Conservation (phyloP, 2,888 invertebrate species). For the Myathropa florea region DNA sequence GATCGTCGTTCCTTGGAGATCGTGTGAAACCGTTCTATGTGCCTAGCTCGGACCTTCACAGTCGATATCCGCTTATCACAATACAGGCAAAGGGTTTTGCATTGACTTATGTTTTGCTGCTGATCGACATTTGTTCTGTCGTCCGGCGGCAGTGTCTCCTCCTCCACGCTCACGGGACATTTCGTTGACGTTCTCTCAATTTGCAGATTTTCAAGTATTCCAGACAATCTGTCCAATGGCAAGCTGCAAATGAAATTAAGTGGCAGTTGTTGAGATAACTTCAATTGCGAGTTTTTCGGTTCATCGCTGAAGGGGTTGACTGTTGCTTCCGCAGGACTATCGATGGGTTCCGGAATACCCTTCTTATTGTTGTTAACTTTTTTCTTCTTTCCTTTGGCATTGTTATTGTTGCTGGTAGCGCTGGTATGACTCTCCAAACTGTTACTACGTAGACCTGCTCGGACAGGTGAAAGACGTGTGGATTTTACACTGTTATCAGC, state of each 20-base stretch:
- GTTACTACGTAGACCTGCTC: slow-evolving; percentile 70
- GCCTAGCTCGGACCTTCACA: slow-evolving; percentile 79
- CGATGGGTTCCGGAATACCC: slow-evolving; percentile 23
- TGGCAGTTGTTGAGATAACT: slow-evolving; percentile 53
- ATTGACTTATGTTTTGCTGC: slow-evolving; percentile 44
- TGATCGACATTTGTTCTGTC: slow-evolving; percentile 43
- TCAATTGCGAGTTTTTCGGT: slow-evolving; percentile 24
- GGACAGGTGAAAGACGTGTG: slow-evolving; percentile 52
- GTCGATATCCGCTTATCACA: slow-evolving; percentile 81
- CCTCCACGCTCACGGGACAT: slow-evolving; percentile 15
- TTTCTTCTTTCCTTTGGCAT: slow-evolving; percentile 67
- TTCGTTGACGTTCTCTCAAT: slow-evolving; percentile 51
- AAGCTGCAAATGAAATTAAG: slow-evolving; percentile 77
- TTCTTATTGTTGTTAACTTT: slow-evolving; percentile 43
- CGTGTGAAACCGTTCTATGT: slow-evolving; percentile 80
- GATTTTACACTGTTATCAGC: slow-evolving; percentile 32
- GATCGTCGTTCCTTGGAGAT: slow-evolving; percentile 79
- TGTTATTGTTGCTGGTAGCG: slow-evolving; percentile 65
- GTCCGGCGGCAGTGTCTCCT: slow-evolving; percentile 26
- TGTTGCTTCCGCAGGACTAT: slow-evolving; percentile 37
- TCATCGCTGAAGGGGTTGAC: slow-evolving; percentile 15
- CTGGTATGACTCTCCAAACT: slow-evolving; percentile 71
- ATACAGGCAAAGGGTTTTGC: slow-evolving; percentile 79
- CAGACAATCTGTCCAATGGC: slow-evolving; percentile 78
- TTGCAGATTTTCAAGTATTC: slow-evolving; percentile 77